Evolutionary conservation across 2,888 invertebrate genomes (phyloP).

Genomic region (Tetragonula carbonaria): DNA sequence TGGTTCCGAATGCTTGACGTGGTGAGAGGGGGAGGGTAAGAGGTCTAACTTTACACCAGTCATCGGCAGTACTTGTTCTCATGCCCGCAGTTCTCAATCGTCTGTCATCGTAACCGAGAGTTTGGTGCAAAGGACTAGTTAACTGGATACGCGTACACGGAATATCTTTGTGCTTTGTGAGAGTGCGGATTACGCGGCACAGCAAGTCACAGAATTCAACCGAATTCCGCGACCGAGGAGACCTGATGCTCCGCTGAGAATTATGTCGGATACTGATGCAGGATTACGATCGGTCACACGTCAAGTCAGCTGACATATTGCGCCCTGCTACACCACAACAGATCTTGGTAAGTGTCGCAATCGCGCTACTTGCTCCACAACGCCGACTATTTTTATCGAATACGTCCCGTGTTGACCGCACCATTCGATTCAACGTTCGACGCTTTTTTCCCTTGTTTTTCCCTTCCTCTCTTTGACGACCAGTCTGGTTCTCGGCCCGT

Average conservation of each 20-base stretch:
- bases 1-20: conserved; percentile 31
- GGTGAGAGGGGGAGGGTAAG: conserved; percentile 66
- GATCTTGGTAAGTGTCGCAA: conserved; percentile 82
- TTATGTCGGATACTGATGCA: conserved; percentile 83
- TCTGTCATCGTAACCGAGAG: conserved; percentile 53
- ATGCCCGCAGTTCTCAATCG: conserved; percentile 72
- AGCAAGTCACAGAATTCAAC: conserved; percentile 16
- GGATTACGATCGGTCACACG: conserved; percentile 82
- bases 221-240: conserved; percentile 42
- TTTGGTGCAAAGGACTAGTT: conserved; percentile 51
- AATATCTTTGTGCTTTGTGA: conserved; percentile 55
- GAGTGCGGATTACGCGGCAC: conserved; percentile 48
- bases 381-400: conserved; percentile 73
- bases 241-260: conserved; percentile 75
- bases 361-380: conserved; percentile 46
- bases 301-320: conserved; percentile 84
- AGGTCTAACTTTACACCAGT: conserved; percentile 80
- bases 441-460: background rate
- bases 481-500: conserved; percentile 4
- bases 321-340: conserved; percentile 83
- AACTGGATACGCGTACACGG: conserved; percentile 10
- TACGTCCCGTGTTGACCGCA: conserved; percentile 5
- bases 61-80: conserved; percentile 79
- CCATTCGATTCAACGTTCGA: conserved; percentile 5
- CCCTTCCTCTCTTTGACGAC: background rate